Base-by-base conservation (phyloP, 2,113 vertebrate genomes). In the Urocolius indicus region DNA sequence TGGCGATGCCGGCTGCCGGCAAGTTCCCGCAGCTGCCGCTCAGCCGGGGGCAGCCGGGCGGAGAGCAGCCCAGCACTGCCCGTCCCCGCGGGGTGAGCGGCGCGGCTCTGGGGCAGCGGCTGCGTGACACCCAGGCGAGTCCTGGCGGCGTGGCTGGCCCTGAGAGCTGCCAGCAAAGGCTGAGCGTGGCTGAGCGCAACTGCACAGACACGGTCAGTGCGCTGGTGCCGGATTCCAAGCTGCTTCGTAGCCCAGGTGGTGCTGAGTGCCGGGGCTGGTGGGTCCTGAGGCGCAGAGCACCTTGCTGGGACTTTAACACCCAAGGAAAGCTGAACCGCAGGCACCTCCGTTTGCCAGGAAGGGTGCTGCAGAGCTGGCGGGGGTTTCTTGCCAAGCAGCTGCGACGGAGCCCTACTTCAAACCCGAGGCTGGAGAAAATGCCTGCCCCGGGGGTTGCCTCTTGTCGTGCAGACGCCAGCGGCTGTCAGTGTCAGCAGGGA, bases 141-240 rank as follows among this genome's bases (percentile, higher is more conserved):
- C 21, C 62, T 27, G 54, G 0, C 1, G 29, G 0, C 1, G 3
- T 5, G 79, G 36, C 23, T 36, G 52, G 9, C 38, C 13, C 21
- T 24, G 34, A 11, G 9, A 58, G 61, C 36, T 17, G 51, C 26
- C 61, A 51, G 26, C 24, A 72, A 30, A 54, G 4, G 0, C 0
- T 4, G 18, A 2, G 19, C 1, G 5, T 6, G 38, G 3, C n/a
- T 5, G 3, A 34, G 20, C 17, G 43, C 71, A 16, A 4, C 0
- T 4, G 19, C 32, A 17, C 2, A 19, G 67, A 6, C 36, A 12
- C 43, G 16, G 61, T 13, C 55, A 18, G 32, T 2, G 45, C 46
- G 61, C 15, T 12, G 29, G 1, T 72, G 32, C 22, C 57, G 77
- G 18, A 12, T 4, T 69, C 78, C 27, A 46, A 30, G 75, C 45